Percentiles rank a stretch among this genome's conserved stretches.
Evolutionary conservation across 2,888 invertebrate genomes (phyloP).

Genomic region (Slavum lentiscoides): DNA sequence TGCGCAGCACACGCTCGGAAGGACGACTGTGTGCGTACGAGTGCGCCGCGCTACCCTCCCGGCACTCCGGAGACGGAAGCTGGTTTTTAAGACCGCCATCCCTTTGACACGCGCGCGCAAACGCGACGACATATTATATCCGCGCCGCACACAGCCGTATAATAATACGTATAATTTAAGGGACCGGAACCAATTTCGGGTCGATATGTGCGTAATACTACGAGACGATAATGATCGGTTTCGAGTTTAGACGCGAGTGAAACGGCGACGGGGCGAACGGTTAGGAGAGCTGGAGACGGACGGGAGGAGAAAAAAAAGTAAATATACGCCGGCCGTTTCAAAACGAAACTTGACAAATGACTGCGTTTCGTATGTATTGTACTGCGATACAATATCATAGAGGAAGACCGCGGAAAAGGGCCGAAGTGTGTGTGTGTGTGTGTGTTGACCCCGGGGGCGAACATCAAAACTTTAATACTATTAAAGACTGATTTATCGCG

Average conservation of each 20-base stretch:
- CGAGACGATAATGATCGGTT: slow-evolving; percentile 42
- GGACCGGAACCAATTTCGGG: slow-evolving; percentile 45
- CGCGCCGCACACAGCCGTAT: neutral
- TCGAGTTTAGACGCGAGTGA: slow-evolving; percentile 12
- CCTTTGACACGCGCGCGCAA: neutral
- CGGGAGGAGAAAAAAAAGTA: slow-evolving; percentile 9
- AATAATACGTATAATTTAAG: neutral
- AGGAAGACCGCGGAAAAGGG: no score
- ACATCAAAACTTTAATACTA: slow-evolving; percentile 49
- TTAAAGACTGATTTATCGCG: slow-evolving; percentile 52
- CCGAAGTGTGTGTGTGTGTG: no score
- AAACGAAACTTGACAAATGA: slow-evolving; percentile 47
- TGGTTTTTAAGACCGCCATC: slow-evolving; percentile 11
- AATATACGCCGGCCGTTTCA: neutral
- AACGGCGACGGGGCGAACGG: no score
- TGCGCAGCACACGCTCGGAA: no score
- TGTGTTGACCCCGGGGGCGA: neutral
- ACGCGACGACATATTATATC: neutral
- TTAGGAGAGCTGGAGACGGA: neutral
- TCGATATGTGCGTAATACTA: neutral
- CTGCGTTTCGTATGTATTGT: neutral
- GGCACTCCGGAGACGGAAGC: slow-evolving; percentile 17
- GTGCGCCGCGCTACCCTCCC: no score
- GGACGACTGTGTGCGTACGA: no score
- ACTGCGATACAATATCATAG: neutral